Evolutionary conservation across 37 sponge, comb jelly and placozoan genomes (phyloP), one percentile per base, ranked within the genome.

Genomic region (Halichondria panicea): DNA sequence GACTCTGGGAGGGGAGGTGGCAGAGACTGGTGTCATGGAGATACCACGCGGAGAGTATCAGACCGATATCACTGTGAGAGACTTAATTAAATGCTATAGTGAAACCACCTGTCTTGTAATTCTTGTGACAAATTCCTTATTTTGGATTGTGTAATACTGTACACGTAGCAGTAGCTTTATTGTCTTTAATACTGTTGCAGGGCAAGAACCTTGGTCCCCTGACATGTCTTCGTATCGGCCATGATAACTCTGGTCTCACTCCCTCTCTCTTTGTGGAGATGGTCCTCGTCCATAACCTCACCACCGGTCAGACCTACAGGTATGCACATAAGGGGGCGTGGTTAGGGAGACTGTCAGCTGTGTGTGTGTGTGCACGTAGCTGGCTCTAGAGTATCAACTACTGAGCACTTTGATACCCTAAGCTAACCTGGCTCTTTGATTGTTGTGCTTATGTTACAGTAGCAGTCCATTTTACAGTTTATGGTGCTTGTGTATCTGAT

Each of bases 281-380:
- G 46, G 91, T 96, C 13, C 82, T 96, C 24, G 91, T 90, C n/a
- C 91, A 89, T 64, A 87, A 90, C 50, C 27, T 81, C 41, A 86
- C 87, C 38, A 93, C 94, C 71, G 92, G 94, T 54, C 90, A 94
- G 58, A 90, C 76, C 2, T 90, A 90, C 72, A 79, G 80, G 84
- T 89, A 55, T 25, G 61, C 0, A 32, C 3, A 41, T 3, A 46
- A 41, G 22, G 69, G 69, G 69, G 69, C n/a, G 44, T 42, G 48
- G 48, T 45, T 43, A 3, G 43, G 11, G 37, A 35, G 35, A n/a
- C 18, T 33, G 33, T 4, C 36, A 6, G 37, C 35, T 30, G 37
- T 56, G 13, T 56, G 57, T 56, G 57, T 56, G 57, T 56, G 57
- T 56, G 11, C 5, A 28, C 57, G 11, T 28, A 28, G 57, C 52